Evolutionary conservation across 2,888 invertebrate genomes (phyloP).

Genomic region (Ophion costatus): DNA sequence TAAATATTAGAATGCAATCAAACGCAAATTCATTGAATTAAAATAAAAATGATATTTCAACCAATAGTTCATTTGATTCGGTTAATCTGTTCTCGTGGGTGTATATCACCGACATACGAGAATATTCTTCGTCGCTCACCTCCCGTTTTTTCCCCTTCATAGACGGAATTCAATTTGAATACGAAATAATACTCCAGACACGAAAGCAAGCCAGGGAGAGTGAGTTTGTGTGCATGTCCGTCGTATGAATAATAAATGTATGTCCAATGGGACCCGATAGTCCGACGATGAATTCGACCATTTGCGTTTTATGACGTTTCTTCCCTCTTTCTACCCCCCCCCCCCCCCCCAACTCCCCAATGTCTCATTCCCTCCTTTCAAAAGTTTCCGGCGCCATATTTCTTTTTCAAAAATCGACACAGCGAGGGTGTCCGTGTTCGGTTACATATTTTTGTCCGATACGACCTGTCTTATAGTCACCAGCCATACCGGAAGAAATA

Average conservation of each 20-base stretch:
- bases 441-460: too few species aligned
- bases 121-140: neutral
- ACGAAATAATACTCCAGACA: neutral
- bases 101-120: too few species aligned
- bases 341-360: too few species aligned
- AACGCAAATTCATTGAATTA: too few species aligned
- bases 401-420: neutral
- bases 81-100: too few species aligned
- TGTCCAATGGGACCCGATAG: slow-evolving; percentile 13
- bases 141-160: neutral
- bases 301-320: slow-evolving; percentile 26
- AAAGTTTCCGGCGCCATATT: neutral
- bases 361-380: neutral
- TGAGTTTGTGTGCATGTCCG: too few species aligned
- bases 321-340: neutral
- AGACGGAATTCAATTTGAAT: slow-evolving; percentile 18
- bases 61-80: too few species aligned
- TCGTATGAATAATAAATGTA: slow-evolving; percentile 12
- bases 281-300: slow-evolving; percentile 6
- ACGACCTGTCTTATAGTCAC: too few species aligned
- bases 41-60: too few species aligned
- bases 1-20: too few species aligned
- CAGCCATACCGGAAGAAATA: neutral
- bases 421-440: neutral
- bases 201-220: neutral